A percentile compares a stretch with the other conserved stretches of the same genome.
Evolutionary conservation across 2,113 vertebrate genomes (phyloP).

Genomic region (Dicrurus megarhynchus): DNA sequence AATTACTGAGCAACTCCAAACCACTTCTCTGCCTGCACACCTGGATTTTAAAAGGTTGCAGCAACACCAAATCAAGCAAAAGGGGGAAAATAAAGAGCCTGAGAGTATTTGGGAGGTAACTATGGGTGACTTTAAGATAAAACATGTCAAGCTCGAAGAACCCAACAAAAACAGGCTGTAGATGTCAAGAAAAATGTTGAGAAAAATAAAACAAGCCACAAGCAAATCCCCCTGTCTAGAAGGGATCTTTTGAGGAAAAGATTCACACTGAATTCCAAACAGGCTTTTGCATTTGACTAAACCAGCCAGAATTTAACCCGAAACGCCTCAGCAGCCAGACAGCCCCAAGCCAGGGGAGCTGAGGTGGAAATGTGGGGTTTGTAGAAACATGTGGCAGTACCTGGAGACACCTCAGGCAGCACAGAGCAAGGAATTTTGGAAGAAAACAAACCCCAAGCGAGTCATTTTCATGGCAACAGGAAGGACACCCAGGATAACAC

Average conservation of each 20-base stretch:
- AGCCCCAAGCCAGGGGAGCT: neutral
- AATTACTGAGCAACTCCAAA: neutral
- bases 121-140: neutral
- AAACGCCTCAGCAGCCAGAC: neutral
- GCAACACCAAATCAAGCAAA: neutral
- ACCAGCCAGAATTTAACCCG: neutral
- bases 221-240: neutral
- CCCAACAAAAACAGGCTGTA: too few species aligned
- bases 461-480: neutral
- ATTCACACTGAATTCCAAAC: neutral
- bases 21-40: neutral
- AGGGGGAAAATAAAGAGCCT: neutral
- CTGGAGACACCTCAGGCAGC: neutral
- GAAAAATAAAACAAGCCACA: neutral
- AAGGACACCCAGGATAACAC: neutral
- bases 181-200: too few species aligned
- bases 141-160: rapidly evolving
- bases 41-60: neutral
- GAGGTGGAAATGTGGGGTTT: neutral
- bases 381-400: rapidly evolving
- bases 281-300: neutral
- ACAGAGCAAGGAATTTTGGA: neutral
- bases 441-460: neutral
- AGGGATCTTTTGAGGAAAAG: neutral
- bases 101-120: neutral